Conservation (phyloP, 2,888 invertebrate genomes). For the Tethea ocularis region DNA sequence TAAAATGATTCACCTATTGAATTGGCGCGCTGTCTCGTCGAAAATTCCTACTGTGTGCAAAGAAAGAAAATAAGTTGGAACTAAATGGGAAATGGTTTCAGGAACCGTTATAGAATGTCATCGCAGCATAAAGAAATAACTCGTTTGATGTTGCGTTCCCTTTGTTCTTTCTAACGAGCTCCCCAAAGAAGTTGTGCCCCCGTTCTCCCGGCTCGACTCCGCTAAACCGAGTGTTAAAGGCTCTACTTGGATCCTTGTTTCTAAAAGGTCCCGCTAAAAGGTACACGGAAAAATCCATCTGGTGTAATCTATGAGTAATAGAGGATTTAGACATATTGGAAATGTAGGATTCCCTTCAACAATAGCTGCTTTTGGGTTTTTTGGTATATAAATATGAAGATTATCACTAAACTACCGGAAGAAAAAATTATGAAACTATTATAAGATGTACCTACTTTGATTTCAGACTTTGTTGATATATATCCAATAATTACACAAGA, state of each 20-base stretch:
- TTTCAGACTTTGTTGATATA: background rate
- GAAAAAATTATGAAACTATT: too few relatives aligned
- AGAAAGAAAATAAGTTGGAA: constrained; percentile 32
- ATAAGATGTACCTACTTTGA: background rate
- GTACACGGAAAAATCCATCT: constrained; percentile 44
- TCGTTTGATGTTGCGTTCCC: constrained; percentile 66
- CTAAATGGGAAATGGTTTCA: constrained; percentile 57
- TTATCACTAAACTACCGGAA: too few relatives aligned
- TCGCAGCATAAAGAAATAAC: constrained; percentile 59
- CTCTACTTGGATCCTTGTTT: constrained; percentile 38
- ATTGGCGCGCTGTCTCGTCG: background rate
- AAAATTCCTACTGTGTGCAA: background rate
- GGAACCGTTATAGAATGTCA: constrained; percentile 62
- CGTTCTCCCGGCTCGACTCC: constrained; percentile 40
- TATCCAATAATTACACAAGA: background rate
- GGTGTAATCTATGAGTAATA: constrained; percentile 16
- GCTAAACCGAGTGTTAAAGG: constrained; percentile 59
- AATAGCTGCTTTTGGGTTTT: background rate
- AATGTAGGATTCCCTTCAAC: background rate
- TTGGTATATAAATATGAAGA: too few relatives aligned
- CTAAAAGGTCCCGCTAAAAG: constrained; percentile 38
- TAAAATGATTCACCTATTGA: background rate
- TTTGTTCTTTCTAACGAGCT: constrained; percentile 72
- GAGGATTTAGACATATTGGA: background rate
- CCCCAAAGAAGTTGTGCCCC: constrained; percentile 47